Base-by-base conservation (phyloP, 2,113 vertebrate genomes). In the Pholis gunnellus region DNA sequence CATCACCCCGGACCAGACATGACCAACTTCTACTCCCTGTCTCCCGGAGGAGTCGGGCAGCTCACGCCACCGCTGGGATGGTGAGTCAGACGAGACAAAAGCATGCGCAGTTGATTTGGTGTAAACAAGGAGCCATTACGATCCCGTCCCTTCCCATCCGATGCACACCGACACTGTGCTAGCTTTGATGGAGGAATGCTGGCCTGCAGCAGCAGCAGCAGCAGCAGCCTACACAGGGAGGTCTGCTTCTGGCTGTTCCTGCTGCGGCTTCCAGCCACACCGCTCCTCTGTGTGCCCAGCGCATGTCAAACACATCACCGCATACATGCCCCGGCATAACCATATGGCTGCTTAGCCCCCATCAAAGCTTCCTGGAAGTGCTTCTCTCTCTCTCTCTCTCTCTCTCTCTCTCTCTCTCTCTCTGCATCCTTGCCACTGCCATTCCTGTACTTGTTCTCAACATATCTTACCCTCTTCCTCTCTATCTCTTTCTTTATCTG, bases 21-120 rank as follows among this genome's bases (percentile, higher is more conserved):
- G 91, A 92, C 98, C 84, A 97, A 97, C 91, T 99, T 99, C 94
- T 99, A 99, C 94, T 95, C 98, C 14, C 95, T 99, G 89, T 99
- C 97, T 91, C 98, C 97, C 18, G 97, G 97, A 72, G 97, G 96
- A 78, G 97, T 99, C 52, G 98, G 98, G 75, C 98, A 98, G 95
- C 97, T 99, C 90, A 99, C 98, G 67, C 98, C 98, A 81, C 97
- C 98, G 72, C 95, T 99, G 83, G 97, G 98, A 95, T 99, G 98
- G 98, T 99, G 95, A 97, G 97, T 74, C 65, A 91, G 44, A 46
- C 75, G 29, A 42, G 54, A 57, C 17, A 44, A 80, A 82, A 64
- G 14, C 67, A 69, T 20, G 54, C 42, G 57, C 72, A n/a, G 75
- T 25, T 34, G 63, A 76, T 74, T 74, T 79, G 31, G 40, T 22